A percentile compares a stretch with the other conserved stretches of the same genome.
These are phyloP conservation scores for Carlito syrichta DNA, from an alignment of 2,113 vertebrate species.

Conservation along the genomic window DNA sequence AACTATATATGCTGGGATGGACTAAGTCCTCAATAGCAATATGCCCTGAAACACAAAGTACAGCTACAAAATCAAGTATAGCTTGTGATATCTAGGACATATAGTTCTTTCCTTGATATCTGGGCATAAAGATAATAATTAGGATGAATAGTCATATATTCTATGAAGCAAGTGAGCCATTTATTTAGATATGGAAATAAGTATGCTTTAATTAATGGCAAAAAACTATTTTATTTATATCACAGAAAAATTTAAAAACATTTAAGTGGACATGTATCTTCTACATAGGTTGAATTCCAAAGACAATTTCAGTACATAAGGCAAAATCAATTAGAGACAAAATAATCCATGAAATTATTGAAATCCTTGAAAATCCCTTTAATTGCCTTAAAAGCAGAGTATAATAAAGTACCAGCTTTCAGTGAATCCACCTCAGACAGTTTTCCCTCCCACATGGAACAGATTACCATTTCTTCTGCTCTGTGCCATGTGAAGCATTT, in stretches of 20 bases:
- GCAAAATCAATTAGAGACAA: background rate
- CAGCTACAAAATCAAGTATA: background rate
- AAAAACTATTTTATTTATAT: background rate
- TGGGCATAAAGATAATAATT: background rate
- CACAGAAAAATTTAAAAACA: background rate
- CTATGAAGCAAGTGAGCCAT: background rate
- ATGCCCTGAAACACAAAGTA: background rate
- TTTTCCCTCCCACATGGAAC: background rate
- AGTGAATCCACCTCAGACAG: background rate
- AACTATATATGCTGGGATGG: background rate
- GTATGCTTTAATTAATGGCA: background rate
- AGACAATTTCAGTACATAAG: background rate
- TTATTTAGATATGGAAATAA: slow-evolving; percentile 9
- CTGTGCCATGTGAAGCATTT: background rate
- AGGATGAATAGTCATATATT: background rate
- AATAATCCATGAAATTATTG: background rate
- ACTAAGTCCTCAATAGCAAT: background rate
- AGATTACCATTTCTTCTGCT: background rate
- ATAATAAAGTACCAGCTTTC: background rate
- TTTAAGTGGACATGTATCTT: background rate
- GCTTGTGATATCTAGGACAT: background rate
- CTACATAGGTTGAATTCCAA: background rate
- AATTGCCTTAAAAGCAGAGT: background rate
- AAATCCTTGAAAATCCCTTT: background rate
- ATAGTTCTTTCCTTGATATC: background rate